A percentile compares a stretch with the other conserved stretches of the same genome.
Conservation (phyloP, 2,797 vertebrate species). For the Scleropages formosus region DNA sequence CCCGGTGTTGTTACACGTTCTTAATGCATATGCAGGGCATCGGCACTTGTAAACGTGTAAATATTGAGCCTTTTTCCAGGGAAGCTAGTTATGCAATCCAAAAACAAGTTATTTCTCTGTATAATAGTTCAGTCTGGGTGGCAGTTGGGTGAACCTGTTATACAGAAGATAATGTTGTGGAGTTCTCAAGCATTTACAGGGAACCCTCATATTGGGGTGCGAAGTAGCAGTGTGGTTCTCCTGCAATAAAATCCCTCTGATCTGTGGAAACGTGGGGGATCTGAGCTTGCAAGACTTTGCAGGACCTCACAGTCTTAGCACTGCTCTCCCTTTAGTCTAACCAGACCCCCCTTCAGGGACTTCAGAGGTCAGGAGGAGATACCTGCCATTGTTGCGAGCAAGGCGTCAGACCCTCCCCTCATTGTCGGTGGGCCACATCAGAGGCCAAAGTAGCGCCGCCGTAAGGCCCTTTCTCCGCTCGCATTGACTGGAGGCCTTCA, state of each 20-base stretch:
- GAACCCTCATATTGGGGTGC: slow-evolving; percentile 37
- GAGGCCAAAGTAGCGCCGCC: slow-evolving; percentile 44
- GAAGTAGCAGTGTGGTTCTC: slow-evolving; percentile 39
- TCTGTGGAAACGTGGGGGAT: slow-evolving; percentile 37
- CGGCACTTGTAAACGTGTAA: too few relatives aligned
- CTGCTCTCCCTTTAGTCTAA: slow-evolving; percentile 28
- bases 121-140: too few relatives aligned
- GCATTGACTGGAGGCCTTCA: slow-evolving; percentile 56
- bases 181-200: slow-evolving; percentile 13
- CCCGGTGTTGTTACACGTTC: too few relatives aligned
- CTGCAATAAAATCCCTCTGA: slow-evolving; percentile 26
- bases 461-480: slow-evolving; percentile 44
- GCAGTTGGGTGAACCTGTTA: background rate
- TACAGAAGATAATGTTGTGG: background rate
- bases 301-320: slow-evolving; percentile 51
- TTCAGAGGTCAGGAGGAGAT: slow-evolving; percentile 32
- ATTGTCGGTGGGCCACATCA: slow-evolving; percentile 61
- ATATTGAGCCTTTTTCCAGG: too few relatives aligned
- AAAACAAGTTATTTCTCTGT: too few relatives aligned
- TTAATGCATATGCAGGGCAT: too few relatives aligned
- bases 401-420: slow-evolving; percentile 68
- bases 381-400: slow-evolving; percentile 49
- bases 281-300: slow-evolving; percentile 56
- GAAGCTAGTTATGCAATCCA: too few relatives aligned
- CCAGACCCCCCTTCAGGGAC: slow-evolving; percentile 38